Evolutionary conservation across 2,888 invertebrate genomes (phyloP).

Genomic region (Ectobius pallidus): DNA sequence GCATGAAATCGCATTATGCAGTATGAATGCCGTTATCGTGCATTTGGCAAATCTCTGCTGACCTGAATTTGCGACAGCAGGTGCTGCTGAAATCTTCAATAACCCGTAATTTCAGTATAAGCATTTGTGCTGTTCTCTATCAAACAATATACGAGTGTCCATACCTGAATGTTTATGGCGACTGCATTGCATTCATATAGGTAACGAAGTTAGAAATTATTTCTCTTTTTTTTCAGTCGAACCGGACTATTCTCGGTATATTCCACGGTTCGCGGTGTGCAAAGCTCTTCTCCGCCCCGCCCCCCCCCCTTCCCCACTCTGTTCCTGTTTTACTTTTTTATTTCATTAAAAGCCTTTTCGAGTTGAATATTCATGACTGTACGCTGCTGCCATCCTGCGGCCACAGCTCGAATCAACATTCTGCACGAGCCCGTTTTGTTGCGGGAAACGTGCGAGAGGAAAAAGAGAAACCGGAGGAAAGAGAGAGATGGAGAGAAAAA

Average conservation of each 20-base stretch:
- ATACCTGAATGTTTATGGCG: neutral
- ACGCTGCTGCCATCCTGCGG: constrained; percentile 32
- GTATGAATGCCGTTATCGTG: too few relatives aligned
- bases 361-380: constrained; percentile 37
- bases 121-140: too few relatives aligned
- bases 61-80: too few relatives aligned
- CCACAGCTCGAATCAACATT: constrained; percentile 37
- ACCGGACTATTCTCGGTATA: neutral
- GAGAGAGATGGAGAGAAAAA: constrained; percentile 3
- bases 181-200: neutral
- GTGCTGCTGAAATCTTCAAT: too few relatives aligned
- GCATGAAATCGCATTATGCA: too few relatives aligned
- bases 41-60: too few relatives aligned
- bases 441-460: constrained; percentile 18
- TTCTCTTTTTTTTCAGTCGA: constrained; percentile 11
- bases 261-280: constrained; percentile 12
- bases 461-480: neutral
- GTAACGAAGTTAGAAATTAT: constrained; percentile 5
- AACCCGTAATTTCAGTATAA: too few relatives aligned
- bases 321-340: constrained; percentile 29
- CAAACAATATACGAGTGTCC: too few relatives aligned
- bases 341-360: constrained; percentile 36
- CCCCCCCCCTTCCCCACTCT: neutral
- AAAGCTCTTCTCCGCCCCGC: neutral
- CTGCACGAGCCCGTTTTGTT: constrained; percentile 32